Conservation (phyloP, 2,797 vertebrate genomes). For the Brotula barbata region DNA sequence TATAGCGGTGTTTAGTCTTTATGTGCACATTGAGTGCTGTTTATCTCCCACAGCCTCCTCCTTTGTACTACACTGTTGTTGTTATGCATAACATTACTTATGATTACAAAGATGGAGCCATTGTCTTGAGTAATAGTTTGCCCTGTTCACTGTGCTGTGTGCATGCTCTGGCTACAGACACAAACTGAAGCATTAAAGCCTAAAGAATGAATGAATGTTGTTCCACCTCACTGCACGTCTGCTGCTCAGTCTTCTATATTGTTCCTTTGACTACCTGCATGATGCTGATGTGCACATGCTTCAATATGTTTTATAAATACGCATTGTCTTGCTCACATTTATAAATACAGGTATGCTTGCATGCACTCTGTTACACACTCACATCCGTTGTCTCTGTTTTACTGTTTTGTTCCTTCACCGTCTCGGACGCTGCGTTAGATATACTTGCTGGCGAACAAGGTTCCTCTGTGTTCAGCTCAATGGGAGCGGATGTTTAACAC, state of each 20-base stretch:
- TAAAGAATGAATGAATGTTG: background rate
- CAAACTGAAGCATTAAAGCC: background rate
- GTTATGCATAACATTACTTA: background rate
- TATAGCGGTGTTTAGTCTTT: constrained; percentile 27
- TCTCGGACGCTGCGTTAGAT: constrained; percentile 83
- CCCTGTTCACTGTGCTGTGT: constrained; percentile 27
- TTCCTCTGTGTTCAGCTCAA: constrained; percentile 97
- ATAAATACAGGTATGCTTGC: constrained; percentile 53
- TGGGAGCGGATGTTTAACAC: constrained; percentile 99
- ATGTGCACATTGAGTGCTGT: constrained; percentile 23
- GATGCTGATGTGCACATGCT: constrained; percentile 42
- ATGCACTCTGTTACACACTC: constrained; percentile 57
- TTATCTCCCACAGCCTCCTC: constrained; percentile 28
- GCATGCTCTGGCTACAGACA: constrained; percentile 33
- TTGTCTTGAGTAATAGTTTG: constrained; percentile 2
- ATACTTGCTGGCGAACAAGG: constrained; percentile 89
- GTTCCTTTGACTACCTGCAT: constrained; percentile 53
- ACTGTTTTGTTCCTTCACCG: constrained; percentile 74
- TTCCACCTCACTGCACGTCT: constrained; percentile 10
- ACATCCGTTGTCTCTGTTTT: constrained; percentile 72
- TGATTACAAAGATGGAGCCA: constrained; percentile 11
- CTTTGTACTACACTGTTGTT: constrained; percentile 22
- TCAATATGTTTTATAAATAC: constrained; percentile 20
- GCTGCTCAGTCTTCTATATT: background rate
- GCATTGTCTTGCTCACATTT: constrained; percentile 6